These are phyloP conservation scores for Lepidurus apus DNA, from an alignment of 1,140 invertebrate genomes.

Conservation along the genomic window DNA sequence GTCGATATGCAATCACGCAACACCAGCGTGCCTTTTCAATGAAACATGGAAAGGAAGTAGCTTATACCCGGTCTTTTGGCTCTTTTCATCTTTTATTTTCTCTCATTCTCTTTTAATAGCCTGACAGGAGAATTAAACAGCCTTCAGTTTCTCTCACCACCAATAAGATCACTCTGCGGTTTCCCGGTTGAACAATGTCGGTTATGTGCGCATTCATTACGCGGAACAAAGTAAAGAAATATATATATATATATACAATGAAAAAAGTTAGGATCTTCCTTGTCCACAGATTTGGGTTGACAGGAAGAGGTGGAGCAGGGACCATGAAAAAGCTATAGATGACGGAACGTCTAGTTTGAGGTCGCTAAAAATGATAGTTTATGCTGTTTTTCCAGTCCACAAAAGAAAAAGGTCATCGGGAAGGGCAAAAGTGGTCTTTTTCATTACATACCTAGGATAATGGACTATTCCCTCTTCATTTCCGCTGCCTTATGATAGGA, in stretches of 20 bases:
- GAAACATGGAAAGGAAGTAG: slow-evolving; percentile 11
- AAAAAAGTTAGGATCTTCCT: background rate
- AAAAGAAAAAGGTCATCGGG: background rate
- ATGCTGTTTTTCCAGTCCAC: background rate
- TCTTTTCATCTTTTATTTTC: background rate
- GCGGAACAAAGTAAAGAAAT: background rate
- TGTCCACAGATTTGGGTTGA: background rate
- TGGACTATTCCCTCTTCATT: slow-evolving; percentile 1
- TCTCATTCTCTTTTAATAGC: background rate
- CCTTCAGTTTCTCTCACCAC: background rate
- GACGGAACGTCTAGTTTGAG: background rate
- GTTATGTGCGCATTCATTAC: background rate
- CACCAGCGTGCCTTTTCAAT: slow-evolving; percentile 1
- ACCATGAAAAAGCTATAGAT: background rate
- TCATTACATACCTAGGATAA: background rate
- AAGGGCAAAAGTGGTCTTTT: background rate
- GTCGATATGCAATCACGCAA: slow-evolving; percentile 18
- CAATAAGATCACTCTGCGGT: background rate
- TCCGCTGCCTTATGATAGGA: slow-evolving; percentile 9
- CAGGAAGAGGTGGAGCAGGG: background rate
- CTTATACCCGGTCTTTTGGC: background rate
- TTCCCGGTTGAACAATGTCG: background rate
- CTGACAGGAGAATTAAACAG: background rate
- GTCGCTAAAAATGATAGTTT: background rate
- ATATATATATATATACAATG: background rate